A percentile compares a stretch with the other conserved stretches of the same genome.
Conservation (phyloP, 2,113 vertebrate genomes). For the Chaetorhynchus papuensis region DNA sequence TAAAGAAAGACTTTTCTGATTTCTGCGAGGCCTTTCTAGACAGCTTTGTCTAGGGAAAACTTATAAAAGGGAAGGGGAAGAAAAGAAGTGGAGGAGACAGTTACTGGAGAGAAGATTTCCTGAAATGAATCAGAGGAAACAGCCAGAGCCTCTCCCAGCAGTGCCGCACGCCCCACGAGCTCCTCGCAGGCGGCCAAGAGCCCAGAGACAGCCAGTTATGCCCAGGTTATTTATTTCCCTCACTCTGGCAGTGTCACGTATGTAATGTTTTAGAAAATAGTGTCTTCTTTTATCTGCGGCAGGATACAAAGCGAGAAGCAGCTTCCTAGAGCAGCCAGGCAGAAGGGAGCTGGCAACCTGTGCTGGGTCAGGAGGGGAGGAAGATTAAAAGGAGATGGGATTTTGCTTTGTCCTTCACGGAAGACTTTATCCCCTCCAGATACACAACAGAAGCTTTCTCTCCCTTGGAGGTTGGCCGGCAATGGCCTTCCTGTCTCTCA, state of each 20-base stretch:
- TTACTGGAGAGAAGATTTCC: not conserved
- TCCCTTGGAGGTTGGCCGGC: conserved; percentile 4
- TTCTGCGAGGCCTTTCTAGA: not conserved
- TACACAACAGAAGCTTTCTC: conserved; percentile 54
- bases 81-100: conserved; percentile 13
- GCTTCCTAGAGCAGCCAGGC: conserved; percentile 39
- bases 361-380: conserved; percentile 53
- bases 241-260: not conserved
- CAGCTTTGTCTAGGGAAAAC: not conserved
- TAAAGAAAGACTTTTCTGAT: not conserved
- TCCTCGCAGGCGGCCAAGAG: not conserved
- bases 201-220: not conserved
- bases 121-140: not conserved
- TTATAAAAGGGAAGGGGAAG: not conserved
- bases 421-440: conserved; percentile 62
- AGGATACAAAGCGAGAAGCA: conserved; percentile 35
- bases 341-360: conserved; percentile 49
- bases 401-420: conserved; percentile 61
- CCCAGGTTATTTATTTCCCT: conserved; percentile 36
- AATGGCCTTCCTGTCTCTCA: conserved; percentile 33
- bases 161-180: not conserved
- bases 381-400: conserved; percentile 61
- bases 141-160: not conserved
- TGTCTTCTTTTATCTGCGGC: not conserved
- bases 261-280: not conserved